Percentiles rank a stretch among this genome's conserved stretches.
Conservation (phyloP, 2,888 invertebrate species). For the Diloba caeruleocephala region DNA sequence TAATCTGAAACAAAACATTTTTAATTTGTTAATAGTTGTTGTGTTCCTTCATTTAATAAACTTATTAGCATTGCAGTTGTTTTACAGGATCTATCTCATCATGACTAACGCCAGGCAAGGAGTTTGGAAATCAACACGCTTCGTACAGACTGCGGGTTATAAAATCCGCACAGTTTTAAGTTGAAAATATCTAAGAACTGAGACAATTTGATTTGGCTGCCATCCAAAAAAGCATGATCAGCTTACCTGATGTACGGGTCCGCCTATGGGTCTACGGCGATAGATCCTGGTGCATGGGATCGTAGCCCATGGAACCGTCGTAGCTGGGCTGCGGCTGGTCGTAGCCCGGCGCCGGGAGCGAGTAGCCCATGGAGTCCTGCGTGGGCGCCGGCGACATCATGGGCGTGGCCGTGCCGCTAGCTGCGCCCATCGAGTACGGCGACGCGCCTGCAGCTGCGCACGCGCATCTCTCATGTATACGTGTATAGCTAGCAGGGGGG, state of each 20-base stretch:
- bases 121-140: too few relatives aligned
- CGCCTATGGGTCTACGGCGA: constrained; percentile 85
- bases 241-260: constrained; percentile 32
- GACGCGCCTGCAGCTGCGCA: constrained; percentile 92
- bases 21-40: not conserved
- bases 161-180: too few relatives aligned
- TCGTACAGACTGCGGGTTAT: too few relatives aligned
- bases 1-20: constrained; percentile 65
- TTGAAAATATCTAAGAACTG: too few relatives aligned
- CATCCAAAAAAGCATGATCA: too few relatives aligned
- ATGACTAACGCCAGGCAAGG: too few relatives aligned
- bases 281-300: constrained; percentile 97
- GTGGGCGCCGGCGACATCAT: constrained; percentile 98
- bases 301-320: constrained; percentile 97
- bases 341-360: constrained; percentile 97
- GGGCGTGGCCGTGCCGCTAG: constrained; percentile 96
- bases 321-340: constrained; percentile 96
- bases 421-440: constrained; percentile 96
- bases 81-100: too few relatives aligned
- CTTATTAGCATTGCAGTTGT: too few relatives aligned
- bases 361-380: constrained; percentile 97
- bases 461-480: constrained; percentile 49
- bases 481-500: constrained; percentile 29
- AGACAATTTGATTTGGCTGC: too few relatives aligned
- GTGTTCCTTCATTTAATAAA: too few relatives aligned